Evolutionary conservation across 1,140 invertebrate species (phyloP).

Genomic region (Pentalonia nigronervosa): DNA sequence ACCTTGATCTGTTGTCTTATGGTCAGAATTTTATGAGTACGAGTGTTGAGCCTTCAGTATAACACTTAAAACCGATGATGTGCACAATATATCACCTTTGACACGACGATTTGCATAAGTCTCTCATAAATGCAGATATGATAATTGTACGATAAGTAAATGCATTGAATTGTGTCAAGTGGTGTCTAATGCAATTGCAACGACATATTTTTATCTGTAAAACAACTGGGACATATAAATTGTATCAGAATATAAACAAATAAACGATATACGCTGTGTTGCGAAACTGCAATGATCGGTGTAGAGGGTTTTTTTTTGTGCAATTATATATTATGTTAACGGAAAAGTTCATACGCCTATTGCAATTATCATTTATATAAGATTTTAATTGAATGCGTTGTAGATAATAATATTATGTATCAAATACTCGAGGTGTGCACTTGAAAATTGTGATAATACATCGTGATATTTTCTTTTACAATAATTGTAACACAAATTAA

Average conservation of each 20-base stretch:
- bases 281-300: not conserved
- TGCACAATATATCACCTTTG: slow-evolving; percentile 7
- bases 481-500: not conserved
- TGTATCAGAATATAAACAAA: not conserved
- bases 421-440: not conserved
- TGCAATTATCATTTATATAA: not conserved
- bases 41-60: not conserved
- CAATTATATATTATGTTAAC: not conserved
- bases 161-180: slow-evolving; percentile 25
- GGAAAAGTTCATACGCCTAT: not conserved
- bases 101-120: slow-evolving; percentile 10
- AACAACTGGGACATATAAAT: not conserved
- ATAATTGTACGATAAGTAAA: not conserved
- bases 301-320: not conserved
- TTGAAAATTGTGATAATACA: not conserved
- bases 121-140: not conserved
- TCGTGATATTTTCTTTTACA: not conserved
- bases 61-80: not conserved
- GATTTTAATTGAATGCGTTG: not conserved
- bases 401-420: not conserved
- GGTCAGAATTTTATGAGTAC: slow-evolving; percentile 5
- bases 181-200: not conserved
- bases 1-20: slow-evolving; percentile 21
- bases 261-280: not conserved
- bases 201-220: not conserved